phyloP scores from a whole-genome alignment of 2,113 vertebrate genomes.

The Tapirus terrestris region DNA sequence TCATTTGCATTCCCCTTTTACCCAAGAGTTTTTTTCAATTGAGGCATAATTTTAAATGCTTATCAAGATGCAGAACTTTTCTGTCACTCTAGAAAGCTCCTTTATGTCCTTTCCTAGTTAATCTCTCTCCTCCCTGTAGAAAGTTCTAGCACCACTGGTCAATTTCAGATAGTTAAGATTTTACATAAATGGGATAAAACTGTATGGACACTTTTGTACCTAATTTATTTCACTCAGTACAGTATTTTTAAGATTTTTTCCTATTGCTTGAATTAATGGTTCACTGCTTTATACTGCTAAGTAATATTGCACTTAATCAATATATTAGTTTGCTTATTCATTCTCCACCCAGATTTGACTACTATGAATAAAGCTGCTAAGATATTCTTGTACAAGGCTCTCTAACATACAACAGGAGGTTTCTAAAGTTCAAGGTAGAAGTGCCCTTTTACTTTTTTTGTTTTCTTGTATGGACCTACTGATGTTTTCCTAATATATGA shows the following conservation, averaged over 20 bases:
- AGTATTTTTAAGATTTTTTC: neutral
- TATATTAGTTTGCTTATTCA: neutral
- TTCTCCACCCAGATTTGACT: neutral
- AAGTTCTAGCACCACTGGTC: neutral
- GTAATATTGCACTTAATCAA: neutral
- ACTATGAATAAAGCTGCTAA: neutral
- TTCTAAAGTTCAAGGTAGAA: neutral
- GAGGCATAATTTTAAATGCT: neutral
- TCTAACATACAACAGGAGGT: neutral
- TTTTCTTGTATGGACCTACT: neutral
- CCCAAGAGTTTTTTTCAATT: neutral
- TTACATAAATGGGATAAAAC: neutral
- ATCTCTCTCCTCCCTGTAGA: neutral
- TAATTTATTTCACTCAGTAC: neutral
- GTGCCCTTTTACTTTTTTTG: neutral
- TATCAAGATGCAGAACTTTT: neutral
- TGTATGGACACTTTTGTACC: neutral
- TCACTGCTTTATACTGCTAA: neutral
- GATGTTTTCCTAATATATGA: neutral
- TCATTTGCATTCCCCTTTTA: neutral
- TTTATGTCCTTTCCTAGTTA: neutral
- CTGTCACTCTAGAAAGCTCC: neutral
- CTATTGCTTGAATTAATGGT: neutral
- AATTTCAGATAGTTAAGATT: neutral
- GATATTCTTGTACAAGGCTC: neutral